phyloP scores from a whole-genome alignment of 30 jellyfish, hydroid and myxozoan species.

The Pelagia noctiluca region DNA sequence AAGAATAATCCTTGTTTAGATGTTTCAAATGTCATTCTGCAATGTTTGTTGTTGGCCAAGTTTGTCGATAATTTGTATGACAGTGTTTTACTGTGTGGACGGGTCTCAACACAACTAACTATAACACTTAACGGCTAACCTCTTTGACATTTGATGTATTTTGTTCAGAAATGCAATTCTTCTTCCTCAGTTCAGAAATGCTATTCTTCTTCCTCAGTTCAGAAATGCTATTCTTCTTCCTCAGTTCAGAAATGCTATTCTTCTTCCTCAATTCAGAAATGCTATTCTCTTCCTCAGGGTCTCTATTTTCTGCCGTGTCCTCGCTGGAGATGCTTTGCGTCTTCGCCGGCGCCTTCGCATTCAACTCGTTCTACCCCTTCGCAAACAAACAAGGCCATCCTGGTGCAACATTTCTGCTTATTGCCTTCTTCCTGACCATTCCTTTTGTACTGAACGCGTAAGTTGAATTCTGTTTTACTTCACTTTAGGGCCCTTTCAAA shows the following conservation, averaged over 20 bases:
- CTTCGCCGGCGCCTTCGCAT: slow-evolving; percentile 57
- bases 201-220: background rate
- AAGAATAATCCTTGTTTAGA: too few relatives aligned
- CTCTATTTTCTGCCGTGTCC: slow-evolving; percentile 78
- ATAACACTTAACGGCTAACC: too few relatives aligned
- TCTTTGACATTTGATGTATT: too few relatives aligned
- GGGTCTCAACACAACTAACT: too few relatives aligned
- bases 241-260: background rate
- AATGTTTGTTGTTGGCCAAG: too few relatives aligned
- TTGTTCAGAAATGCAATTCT: too few relatives aligned
- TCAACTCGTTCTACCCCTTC: slow-evolving; percentile 70
- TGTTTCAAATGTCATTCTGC: too few relatives aligned
- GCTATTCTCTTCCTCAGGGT: slow-evolving; percentile 43
- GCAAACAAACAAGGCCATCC: slow-evolving; percentile 49
- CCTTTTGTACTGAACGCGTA: slow-evolving; percentile 47
- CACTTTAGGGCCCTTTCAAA: too few relatives aligned
- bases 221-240: background rate
- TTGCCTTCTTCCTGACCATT: background rate
- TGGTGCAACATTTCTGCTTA: slow-evolving; percentile 57
- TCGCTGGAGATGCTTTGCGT: slow-evolving; percentile 78
- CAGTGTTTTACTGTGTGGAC: too few relatives aligned
- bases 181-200: background rate
- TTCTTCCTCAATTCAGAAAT: background rate
- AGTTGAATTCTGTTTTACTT: too few relatives aligned
- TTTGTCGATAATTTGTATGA: too few relatives aligned